Conservation (phyloP, 2,797 vertebrate genomes). For the Microchirus variegatus region DNA sequence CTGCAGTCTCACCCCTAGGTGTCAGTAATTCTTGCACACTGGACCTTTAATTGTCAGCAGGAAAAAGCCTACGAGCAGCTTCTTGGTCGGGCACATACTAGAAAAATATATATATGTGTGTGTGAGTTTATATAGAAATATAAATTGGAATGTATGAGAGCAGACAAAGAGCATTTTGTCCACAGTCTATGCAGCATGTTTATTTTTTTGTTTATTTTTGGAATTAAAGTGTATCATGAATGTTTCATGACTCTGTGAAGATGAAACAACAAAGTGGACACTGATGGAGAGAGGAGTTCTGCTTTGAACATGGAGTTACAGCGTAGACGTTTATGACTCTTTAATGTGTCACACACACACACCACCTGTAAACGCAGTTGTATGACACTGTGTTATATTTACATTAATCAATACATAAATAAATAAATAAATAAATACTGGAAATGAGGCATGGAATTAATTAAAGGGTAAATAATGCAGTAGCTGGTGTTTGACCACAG, state of each 20-base stretch:
- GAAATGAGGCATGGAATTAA: too few relatives aligned
- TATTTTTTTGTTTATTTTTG: not conserved
- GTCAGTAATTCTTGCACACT: not conserved
- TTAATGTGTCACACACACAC: slow-evolving; percentile 4
- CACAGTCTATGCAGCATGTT: not conserved
- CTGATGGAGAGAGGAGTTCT: not conserved
- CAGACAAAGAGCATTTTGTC: slow-evolving; percentile 35
- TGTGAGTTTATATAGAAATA: slow-evolving; percentile 33
- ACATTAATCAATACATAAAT: too few relatives aligned
- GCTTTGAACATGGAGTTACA: slow-evolving; percentile 14
- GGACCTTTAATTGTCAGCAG: slow-evolving; percentile 18
- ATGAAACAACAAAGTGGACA: slow-evolving; percentile 1
- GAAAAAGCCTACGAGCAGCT: slow-evolving; percentile 54
- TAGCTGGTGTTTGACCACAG: too few relatives aligned
- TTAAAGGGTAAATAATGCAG: too few relatives aligned
- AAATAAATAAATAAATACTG: too few relatives aligned
- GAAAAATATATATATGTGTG: slow-evolving; percentile 49
- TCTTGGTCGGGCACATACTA: slow-evolving; percentile 53
- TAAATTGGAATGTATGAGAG: slow-evolving; percentile 67
- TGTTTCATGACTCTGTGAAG: not conserved
- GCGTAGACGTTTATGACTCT: too few relatives aligned
- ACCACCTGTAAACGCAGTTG: too few relatives aligned
- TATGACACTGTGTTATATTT: too few relatives aligned
- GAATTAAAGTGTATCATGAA: not conserved
- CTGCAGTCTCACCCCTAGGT: not conserved